Base-by-base conservation (phyloP, 1,140 invertebrate genomes). In the Copidosoma floridanum region DNA sequence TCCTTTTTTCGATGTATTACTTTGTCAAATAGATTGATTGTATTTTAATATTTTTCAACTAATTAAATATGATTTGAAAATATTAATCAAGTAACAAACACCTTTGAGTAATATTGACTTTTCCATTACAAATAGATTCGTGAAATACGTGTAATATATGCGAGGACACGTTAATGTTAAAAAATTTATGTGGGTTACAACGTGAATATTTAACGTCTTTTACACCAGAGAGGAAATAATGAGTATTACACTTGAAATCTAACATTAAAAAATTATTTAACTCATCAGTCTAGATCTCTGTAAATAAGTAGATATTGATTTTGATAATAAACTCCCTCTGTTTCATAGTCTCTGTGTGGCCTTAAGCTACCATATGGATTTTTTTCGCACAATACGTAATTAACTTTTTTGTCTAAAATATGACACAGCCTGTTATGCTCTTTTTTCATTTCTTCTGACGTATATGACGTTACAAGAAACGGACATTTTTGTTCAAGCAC, bases 231-330 rank as follows among this genome's bases (percentile, higher is more conserved):
- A 37, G 27, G 47, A n/a, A 54, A 46, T 40, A 61, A n/a, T 43
- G 14, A 6, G 43, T 46, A 48, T 40, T 14, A 40, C 44, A 40
- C 27, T 38, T 20, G 16, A 35, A 55, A 50, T 50, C 10, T 55
- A 37, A 59, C 43, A 62, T 47, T 61, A 51, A 57, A 48, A n/a
- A 44, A 10, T 20, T 32, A 61, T 47, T 41, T 18, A 26, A 44
- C 29, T 51, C 12, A 26, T 67, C 59, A 66, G 11, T 53, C n/a
- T 12, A 72, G 67, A 56, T 71, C 68, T 11, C 60, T 32, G 54
- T 76, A 79, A 50, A 76, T 64, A 50, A 67, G 68, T 29, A 79
- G 6, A 61, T 68, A 74, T 18, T 76, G 67, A 68, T 79, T 77
- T 35, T 69, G 70, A 64, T 74, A 75, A 55, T 64, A 76, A 44